A percentile compares a stretch with the other conserved stretches of the same genome.
Evolutionary conservation across 2,888 invertebrate genomes (phyloP).

Genomic region (Euproctis similis): DNA sequence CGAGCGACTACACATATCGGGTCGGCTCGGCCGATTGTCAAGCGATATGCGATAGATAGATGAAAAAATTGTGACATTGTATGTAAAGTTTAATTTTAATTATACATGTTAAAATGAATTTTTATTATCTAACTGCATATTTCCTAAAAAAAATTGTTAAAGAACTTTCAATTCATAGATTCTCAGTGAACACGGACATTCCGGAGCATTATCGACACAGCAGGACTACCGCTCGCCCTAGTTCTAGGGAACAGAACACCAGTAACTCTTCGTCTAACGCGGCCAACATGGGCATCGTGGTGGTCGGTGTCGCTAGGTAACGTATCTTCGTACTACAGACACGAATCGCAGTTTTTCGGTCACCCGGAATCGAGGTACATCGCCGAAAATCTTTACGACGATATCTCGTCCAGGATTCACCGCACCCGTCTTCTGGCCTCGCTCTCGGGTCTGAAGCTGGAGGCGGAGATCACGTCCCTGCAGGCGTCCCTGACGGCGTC

Average conservation of each 20-base stretch:
- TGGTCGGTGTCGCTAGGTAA: conserved; percentile 84
- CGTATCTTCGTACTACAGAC: no score
- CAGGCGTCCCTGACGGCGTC: conserved; percentile 94
- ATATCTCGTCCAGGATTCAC: conserved; percentile 78
- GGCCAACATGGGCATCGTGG: conserved; percentile 82
- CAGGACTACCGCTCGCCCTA: conserved; percentile 35
- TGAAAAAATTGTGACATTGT: no score
- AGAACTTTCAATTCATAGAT: conserved; percentile 45
- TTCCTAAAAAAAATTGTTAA: no score
- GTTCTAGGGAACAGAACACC: conserved; percentile 53
- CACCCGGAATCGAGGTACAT: no score
- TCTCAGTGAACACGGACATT: conserved; percentile 82
- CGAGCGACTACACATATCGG: no score
- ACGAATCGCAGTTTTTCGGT: no score
- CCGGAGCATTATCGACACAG: conserved; percentile 80
- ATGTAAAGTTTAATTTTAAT: no score
- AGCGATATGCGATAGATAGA: no score
- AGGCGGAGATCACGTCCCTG: conserved; percentile 93
- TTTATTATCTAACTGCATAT: no score
- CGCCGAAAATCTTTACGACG: no score
- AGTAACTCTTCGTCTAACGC: conserved; percentile 65
- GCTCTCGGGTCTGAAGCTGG: conserved; percentile 93
- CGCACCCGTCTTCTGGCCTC: conserved; percentile 91
- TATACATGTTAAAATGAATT: no score
- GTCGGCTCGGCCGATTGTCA: no score